Evolutionary conservation across 2,888 invertebrate genomes (phyloP), one percentile per base, ranked within the genome.

Genomic region (Sesamia inferens): DNA sequence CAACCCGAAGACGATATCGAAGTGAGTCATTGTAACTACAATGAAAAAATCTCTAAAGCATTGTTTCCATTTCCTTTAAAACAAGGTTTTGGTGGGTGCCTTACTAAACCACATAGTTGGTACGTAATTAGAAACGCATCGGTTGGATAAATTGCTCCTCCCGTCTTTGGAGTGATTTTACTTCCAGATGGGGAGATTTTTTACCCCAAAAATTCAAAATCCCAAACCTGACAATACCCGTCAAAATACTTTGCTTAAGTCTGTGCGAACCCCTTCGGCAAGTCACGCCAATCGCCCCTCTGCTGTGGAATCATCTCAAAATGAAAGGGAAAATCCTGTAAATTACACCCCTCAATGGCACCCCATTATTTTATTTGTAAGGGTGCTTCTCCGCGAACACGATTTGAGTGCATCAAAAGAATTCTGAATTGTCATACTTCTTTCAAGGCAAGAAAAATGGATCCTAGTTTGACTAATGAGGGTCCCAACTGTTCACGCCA

Each of bases 311-410:
- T 93, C 93, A 92, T 93, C 92, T 92, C 90, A 94, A 92, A 94
- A 93, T 93, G 91, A 92, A 92, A 92, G 94, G 93, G 94, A 92
- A 92, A 91, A 92, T 93, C 91, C 92, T 92, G 91, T 93, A 92
- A 94, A 94, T 94, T 93, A 92, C 92, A 92, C 90, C 93, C 93
- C 90, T 92, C 89, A 92, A 55, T 89, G 91, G 91, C 93, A 92
- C 91, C 91, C 92, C 89, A 92, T 93, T 92, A 92, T 92, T 90
- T 91, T 92, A 90, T 89, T 88, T 88, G 90, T 92, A 92, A 89
- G 91, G 88, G 88, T 86, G 89, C 88, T 85, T 71, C 63, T 79
- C 77, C 51, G 65, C 59, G 69, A 57, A 71, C 76, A 73, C 66
- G 68, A 81, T 76, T 83, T 71, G 71, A 76, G 75, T 73, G 85